These are phyloP conservation scores for Sebastes iracundus DNA, from an alignment of 2,797 vertebrate species.

Conservation along the genomic window DNA sequence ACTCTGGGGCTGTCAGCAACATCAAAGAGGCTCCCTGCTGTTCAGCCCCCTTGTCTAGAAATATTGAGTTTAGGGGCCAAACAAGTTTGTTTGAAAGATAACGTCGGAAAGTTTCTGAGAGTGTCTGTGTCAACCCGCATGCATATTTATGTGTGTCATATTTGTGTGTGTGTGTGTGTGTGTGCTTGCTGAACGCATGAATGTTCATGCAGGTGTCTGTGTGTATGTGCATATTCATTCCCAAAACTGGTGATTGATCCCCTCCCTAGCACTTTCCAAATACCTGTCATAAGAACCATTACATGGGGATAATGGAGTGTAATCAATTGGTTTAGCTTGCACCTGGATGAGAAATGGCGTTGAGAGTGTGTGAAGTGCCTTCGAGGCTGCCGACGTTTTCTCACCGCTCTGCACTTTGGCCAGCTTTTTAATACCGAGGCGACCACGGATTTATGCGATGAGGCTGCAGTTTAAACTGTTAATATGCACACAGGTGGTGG, in stretches of 20 bases:
- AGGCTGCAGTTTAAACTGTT: conserved; percentile 5
- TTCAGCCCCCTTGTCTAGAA: conserved; percentile 38
- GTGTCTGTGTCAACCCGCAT: background rate
- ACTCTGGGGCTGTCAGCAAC: conserved; percentile 54
- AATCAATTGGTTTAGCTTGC: conserved; percentile 49
- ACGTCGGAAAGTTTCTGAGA: conserved; percentile 9
- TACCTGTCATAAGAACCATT: conserved; percentile 39
- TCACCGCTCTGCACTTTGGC: conserved; percentile 3
- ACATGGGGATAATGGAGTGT: conserved; percentile 47
- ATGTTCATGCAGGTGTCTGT: conserved; percentile 6
- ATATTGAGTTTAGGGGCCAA: conserved; percentile 31
- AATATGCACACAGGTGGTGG: background rate
- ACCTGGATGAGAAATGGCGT: conserved; percentile 46
- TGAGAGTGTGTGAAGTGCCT: conserved; percentile 36
- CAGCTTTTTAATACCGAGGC: background rate
- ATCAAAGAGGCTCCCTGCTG: conserved; percentile 62
- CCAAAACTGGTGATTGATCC: background rate
- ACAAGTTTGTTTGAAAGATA: conserved; percentile 53
- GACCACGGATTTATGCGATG: background rate
- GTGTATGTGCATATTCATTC: background rate
- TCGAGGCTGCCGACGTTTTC: background rate
- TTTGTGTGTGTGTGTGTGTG: background rate
- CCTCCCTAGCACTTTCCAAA: conserved; percentile 8
- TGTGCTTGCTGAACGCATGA: background rate
- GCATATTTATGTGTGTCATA: background rate